Evolutionary conservation across 1,140 invertebrate genomes (phyloP).

Genomic region (Lucilia sericata): DNA sequence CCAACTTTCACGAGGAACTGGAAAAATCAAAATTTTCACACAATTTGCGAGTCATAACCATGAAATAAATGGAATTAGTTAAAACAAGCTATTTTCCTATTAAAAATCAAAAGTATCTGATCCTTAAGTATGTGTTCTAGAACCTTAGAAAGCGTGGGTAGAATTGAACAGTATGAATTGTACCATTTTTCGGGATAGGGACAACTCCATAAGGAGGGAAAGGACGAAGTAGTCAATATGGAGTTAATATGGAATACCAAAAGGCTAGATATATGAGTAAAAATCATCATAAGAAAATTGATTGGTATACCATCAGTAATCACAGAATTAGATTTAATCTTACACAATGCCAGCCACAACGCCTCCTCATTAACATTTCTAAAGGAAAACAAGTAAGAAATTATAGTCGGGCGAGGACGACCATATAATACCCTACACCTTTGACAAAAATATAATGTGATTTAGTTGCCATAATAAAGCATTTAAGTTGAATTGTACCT

Average conservation of each 20-base stretch:
- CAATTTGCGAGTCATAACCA: no score
- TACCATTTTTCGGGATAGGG: background rate
- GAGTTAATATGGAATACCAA: background rate
- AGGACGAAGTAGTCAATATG: background rate
- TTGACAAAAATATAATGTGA: no score
- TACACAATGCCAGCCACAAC: no score
- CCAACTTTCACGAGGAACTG: no score
- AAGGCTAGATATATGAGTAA: background rate
- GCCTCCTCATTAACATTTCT: no score
- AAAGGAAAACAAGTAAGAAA: no score
- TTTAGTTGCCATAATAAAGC: no score
- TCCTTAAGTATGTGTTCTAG: background rate
- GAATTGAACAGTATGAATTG: background rate
- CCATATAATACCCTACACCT: no score
- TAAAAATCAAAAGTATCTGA: background rate
- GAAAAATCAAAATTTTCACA: no score
- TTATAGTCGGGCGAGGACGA: no score
- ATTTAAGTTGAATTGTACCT: no score
- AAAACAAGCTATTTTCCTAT: background rate
- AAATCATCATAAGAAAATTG: background rate
- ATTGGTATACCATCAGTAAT: background rate
- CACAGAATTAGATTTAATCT: background rate
- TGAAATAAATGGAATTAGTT: no score
- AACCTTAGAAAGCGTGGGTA: background rate
- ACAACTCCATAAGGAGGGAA: background rate